Conservation (phyloP, 1,140 invertebrate genomes). For the Oscheius sp. region DNA sequence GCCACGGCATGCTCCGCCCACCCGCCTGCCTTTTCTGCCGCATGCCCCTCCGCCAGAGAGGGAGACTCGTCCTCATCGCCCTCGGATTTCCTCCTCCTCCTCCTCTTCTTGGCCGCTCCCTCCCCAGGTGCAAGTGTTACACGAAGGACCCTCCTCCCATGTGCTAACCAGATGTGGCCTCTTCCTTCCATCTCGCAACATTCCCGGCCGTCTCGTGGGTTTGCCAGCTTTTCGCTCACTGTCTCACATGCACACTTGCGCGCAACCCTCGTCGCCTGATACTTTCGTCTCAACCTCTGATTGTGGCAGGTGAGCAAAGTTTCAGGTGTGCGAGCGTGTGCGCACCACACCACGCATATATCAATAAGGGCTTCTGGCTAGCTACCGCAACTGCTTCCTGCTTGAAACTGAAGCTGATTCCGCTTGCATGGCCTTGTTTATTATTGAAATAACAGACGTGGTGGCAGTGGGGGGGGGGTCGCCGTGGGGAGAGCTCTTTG, state of each 20-base stretch:
- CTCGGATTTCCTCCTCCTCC: slow-evolving; percentile 1
- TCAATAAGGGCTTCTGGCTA: too few species aligned
- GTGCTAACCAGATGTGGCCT: slow-evolving; percentile 2
- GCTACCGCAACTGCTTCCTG: too few species aligned
- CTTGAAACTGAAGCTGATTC: too few species aligned
- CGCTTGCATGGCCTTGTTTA: too few species aligned
- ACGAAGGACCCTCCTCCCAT: too few species aligned
- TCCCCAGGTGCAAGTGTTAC: too few species aligned
- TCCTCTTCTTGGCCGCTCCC: too few species aligned
- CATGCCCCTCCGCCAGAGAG: neutral
- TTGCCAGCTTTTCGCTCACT: neutral
- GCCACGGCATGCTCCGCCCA: slow-evolving; percentile 4
- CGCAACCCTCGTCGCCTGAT: slow-evolving; percentile 14
- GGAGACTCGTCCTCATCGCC: slow-evolving; percentile 3
- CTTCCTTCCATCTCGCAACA: neutral
- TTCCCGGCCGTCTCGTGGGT: neutral
- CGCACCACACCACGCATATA: slow-evolving; percentile 17
- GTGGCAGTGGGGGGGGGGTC: too few species aligned
- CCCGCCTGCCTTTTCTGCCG: slow-evolving; percentile 1
- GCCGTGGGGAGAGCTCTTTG: too few species aligned
- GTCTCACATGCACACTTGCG: neutral
- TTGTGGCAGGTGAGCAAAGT: slow-evolving; percentile 44
- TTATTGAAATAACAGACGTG: too few species aligned
- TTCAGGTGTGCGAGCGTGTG: slow-evolving; percentile 43
- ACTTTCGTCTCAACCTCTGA: slow-evolving; percentile 40